phyloP scores from a whole-genome alignment of 2,888 invertebrate species.

The Lasius platythorax region DNA sequence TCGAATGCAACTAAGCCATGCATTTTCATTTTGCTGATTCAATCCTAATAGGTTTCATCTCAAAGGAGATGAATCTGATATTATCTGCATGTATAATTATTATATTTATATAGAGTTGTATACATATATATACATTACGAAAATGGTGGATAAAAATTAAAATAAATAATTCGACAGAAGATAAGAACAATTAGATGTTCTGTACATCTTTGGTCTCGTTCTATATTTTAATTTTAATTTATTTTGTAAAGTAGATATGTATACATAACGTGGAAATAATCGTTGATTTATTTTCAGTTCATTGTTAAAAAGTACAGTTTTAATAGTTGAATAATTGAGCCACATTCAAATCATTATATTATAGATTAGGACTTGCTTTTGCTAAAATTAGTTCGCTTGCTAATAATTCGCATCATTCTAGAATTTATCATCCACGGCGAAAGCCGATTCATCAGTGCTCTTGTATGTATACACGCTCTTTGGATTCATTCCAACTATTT shows the following conservation, averaged over 20 bases:
- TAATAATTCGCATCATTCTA: constrained; percentile 23
- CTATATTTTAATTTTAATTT: constrained; percentile 13
- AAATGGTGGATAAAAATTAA: neutral
- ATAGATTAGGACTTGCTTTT: neutral
- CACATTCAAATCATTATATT: neutral
- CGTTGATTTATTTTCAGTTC: neutral
- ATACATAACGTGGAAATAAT: neutral
- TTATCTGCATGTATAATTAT: neutral
- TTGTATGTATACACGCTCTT: constrained; percentile 11
- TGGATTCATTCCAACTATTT: constrained; percentile 49
- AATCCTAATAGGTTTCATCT: neutral
- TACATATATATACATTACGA: neutral
- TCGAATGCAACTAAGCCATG: neutral
- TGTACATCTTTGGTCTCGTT: neutral
- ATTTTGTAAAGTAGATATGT: neutral
- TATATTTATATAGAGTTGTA: neutral
- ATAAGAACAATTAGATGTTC: neutral
- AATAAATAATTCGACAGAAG: neutral
- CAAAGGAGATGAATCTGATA: constrained; percentile 6
- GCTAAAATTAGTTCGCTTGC: neutral
- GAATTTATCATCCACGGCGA: constrained; percentile 16
- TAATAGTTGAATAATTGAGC: neutral
- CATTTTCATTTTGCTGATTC: constrained; percentile 2
- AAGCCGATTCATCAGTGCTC: constrained; percentile 24
- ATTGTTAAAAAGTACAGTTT: neutral